Base-by-base conservation (phyloP, 2,888 invertebrate genomes). In the Eudemis profundana region DNA sequence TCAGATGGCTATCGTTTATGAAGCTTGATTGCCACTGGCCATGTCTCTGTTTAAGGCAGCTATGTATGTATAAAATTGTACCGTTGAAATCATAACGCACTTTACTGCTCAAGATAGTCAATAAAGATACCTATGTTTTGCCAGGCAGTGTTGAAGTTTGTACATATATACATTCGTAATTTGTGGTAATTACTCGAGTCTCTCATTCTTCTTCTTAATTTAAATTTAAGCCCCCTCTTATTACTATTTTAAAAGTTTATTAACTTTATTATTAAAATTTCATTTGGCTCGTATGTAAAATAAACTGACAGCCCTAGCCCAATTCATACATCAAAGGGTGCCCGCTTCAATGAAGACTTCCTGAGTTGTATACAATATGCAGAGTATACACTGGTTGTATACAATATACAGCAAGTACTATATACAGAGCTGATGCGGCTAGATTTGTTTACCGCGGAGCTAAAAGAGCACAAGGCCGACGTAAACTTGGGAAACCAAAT, bases 281-380 rank as follows among this genome's bases (percentile, higher is more conserved):
- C n/a, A n/a, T n/a, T n/a, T n/a, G n/a, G n/a, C n/a, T n/a, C n/a
- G n/a, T n/a, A n/a, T 4, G 4, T 12, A 46, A 46, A 21, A 23
- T 23, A 4, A 21, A 46, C 21, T 56, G 61, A 46, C 68, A 69
- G 49, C 68, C 69, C 67, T 70, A 69, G 67, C 67, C 66, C 66
- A 51, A 60, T 66, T 63, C 69, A 70, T 68, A 79, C 74, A 78
- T 83, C 79, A 83, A 80, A 83, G 80, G 78, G 74, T 70, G 68
- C 67, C 72, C 69, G 68, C 69, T 70, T 70, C 78, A 79, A 81
- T 81, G 79, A 81, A 81, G 81, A 65, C 46, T 65, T 65, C 53
- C 59, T 51, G 29, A 17, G 50, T 54, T 62, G 61, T 64, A 51
- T 64, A 64, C 64, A 64, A 50, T 44, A 12, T 36, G 42, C 56